phyloP scores from a whole-genome alignment of 2,797 vertebrate species.

The Enteromius paludinosus region DNA sequence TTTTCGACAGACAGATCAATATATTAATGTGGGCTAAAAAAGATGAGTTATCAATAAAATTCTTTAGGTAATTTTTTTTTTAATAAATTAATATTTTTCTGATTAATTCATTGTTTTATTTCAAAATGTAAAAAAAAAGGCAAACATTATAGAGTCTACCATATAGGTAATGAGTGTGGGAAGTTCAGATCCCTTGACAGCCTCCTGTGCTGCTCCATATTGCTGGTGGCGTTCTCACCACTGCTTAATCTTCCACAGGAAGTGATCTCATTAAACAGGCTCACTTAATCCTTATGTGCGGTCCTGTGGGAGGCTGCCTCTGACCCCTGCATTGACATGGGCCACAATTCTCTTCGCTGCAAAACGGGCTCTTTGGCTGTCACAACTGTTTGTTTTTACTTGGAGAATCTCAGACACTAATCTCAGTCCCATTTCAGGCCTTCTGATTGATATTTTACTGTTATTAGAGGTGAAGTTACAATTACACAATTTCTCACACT shows the following conservation, averaged over 20 bases:
- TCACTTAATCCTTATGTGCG: conserved; percentile 66
- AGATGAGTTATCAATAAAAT: background rate
- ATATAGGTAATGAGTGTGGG: conserved; percentile 32
- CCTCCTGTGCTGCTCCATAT: conserved; percentile 46
- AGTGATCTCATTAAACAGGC: conserved; percentile 72
- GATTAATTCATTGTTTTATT: conserved; percentile 27
- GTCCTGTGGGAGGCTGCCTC: conserved; percentile 68
- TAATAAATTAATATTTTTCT: background rate
- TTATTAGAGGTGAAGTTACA: conserved; percentile 61
- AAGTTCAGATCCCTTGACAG: conserved; percentile 30
- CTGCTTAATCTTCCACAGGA: conserved; percentile 71
- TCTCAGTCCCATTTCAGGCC: background rate
- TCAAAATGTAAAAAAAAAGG: background rate
- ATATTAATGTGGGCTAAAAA: background rate
- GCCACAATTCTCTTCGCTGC: conserved; percentile 3
- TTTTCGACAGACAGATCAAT: too few species aligned
- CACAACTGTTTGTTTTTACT: conserved; percentile 47
- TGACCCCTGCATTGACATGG: conserved; percentile 63
- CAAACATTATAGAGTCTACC: background rate
- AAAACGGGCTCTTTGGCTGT: conserved; percentile 26
- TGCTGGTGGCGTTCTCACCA: conserved; percentile 64
- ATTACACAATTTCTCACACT: conserved; percentile 62
- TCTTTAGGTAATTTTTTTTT: background rate
- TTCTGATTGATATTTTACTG: conserved; percentile 36
- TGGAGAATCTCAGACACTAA: conserved; percentile 25